Conservation (phyloP, 2,888 invertebrate genomes). For the Hydraecia micacea region DNA sequence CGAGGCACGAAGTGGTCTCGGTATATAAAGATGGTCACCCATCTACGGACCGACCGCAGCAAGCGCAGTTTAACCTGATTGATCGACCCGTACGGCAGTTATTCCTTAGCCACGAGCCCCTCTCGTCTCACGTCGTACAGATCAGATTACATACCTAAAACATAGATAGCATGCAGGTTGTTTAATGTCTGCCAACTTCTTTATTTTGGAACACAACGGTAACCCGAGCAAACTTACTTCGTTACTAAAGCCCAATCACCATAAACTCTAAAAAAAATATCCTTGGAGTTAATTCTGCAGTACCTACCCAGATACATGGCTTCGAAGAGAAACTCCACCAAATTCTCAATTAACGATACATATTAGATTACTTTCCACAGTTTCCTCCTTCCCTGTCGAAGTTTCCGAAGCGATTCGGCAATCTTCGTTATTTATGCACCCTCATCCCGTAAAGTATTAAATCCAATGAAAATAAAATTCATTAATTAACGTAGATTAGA, state of each 20-base stretch:
- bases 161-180: background rate
- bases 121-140: background rate
- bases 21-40: background rate
- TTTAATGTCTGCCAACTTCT: background rate
- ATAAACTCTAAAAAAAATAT: background rate
- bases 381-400: conserved; percentile 15
- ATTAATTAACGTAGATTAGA: conserved; percentile 34
- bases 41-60: background rate
- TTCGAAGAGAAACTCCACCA: conserved; percentile 12
- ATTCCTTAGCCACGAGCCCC: background rate
- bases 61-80: background rate
- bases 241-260: background rate
- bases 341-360: conserved; percentile 51
- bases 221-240: background rate
- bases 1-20: too few relatives aligned
- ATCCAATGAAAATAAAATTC: conserved; percentile 59
- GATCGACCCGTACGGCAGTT: background rate
- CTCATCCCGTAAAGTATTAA: conserved; percentile 48
- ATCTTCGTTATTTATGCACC: conserved; percentile 60
- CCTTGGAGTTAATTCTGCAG: background rate
- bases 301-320: background rate
- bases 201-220: background rate
- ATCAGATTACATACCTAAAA: background rate
- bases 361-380: conserved; percentile 52
- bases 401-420: conserved; percentile 48